These are phyloP conservation scores for Alloscopus bannaensis DNA, from an alignment of 2,888 invertebrate genomes.

Conservation along the genomic window DNA sequence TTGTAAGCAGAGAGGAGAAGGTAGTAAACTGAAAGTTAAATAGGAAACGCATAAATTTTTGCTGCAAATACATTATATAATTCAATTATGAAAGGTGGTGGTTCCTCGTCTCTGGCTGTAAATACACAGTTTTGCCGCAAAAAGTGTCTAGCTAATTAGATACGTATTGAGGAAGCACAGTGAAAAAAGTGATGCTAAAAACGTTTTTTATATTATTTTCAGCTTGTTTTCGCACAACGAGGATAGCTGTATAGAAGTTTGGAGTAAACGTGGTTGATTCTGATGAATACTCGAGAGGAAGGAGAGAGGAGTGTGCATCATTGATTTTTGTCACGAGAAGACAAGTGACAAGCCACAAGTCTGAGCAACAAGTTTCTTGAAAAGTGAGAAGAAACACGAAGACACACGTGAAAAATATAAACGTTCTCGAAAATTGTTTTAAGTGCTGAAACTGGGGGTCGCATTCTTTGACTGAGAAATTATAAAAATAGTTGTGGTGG, in stretches of 20 bases:
- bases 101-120: conserved; percentile 12
- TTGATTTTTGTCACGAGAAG: conserved; percentile 43
- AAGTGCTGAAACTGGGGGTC: conserved; percentile 25
- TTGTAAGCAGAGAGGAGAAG: too few relatives aligned
- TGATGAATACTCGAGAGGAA: background rate
- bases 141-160: too few relatives aligned
- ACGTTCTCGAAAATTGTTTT: background rate
- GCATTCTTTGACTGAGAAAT: too few relatives aligned
- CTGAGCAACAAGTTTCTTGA: conserved; percentile 41
- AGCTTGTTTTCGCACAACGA: conserved; percentile 3
- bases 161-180: too few relatives aligned
- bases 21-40: too few relatives aligned
- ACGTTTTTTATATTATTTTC: conserved; percentile 7
- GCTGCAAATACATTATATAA: conserved; percentile 17
- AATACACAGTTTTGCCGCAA: too few relatives aligned
- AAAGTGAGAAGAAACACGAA: background rate
- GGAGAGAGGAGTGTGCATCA: conserved; percentile 11
- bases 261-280: background rate
- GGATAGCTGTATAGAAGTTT: background rate
- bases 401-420: background rate
- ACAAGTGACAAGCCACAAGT: conserved; percentile 6
- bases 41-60: conserved; percentile 6
- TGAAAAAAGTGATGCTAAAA: too few relatives aligned
- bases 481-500: too few relatives aligned
- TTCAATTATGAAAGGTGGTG: background rate